These are phyloP conservation scores for Lithophane semibrunnea DNA, from an alignment of 2,888 invertebrate species.

Conservation along the genomic window DNA sequence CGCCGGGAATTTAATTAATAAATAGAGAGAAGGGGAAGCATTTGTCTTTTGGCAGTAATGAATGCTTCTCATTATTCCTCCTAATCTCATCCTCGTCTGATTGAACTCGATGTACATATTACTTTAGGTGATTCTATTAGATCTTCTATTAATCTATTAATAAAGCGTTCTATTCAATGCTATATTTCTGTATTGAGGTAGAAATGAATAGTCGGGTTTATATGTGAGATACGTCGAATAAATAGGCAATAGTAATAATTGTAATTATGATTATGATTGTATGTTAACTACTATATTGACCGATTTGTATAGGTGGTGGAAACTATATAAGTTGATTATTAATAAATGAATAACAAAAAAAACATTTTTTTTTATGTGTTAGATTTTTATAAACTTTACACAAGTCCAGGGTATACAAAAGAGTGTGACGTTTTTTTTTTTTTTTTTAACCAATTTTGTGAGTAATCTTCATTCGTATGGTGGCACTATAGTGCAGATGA, in stretches of 20 bases:
- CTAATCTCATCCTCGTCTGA: constrained; percentile 29
- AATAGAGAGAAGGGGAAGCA: constrained; percentile 23
- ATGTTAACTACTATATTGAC: too few species aligned
- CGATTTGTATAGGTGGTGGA: too few species aligned
- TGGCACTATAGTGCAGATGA: background rate
- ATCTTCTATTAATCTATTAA: background rate
- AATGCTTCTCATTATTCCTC: constrained; percentile 39
- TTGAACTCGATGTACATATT: constrained; percentile 34
- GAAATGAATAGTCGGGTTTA: background rate
- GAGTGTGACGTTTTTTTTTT: background rate
- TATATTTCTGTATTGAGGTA: background rate
- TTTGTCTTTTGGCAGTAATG: constrained; percentile 37
- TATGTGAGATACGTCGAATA: background rate
- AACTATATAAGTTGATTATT: too few species aligned
- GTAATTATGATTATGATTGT: too few species aligned
- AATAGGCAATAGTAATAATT: too few species aligned
- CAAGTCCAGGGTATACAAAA: background rate
- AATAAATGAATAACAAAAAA: background rate
- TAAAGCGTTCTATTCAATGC: background rate
- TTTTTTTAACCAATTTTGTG: background rate
- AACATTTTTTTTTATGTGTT: background rate
- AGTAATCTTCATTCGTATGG: background rate
- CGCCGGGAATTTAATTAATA: constrained; percentile 31
- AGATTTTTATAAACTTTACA: background rate
- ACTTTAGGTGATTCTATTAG: constrained; percentile 12